Evolutionary conservation across 1,140 invertebrate species (phyloP), one percentile per base, ranked within the genome.

Genomic region (Brachionus koreanus): DNA sequence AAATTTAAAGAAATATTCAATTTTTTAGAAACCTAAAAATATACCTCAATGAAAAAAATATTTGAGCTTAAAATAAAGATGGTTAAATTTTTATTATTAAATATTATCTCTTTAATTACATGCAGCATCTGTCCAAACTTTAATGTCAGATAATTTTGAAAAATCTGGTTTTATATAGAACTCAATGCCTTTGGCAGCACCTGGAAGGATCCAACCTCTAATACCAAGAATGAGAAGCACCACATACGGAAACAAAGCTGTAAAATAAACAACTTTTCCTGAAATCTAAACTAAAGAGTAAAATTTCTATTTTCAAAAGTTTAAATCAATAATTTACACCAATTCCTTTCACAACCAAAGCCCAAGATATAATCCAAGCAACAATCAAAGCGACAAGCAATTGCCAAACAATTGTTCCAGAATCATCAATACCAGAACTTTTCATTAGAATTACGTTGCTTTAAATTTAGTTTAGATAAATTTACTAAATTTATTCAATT

Each of bases 161-260:
- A 84, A 84, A 74, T 84, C 83, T 5, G 84, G 84, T 76, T 86
- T 84, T n/a, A 87, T 69, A 79, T 87, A 88, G 35, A 35, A 82
- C 7, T 72, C 46, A n/a, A 82, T 82, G n/a, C 82, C 82, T 46
- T 69, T 42, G 91, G 16, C 16, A 1, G 83, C 79, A 13, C 83
- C 84, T 16, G 75, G 94, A 35, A 98, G 88, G 0, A 95, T 97
- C 19, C 98, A 92, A 82, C 94, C 95, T 87, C 95, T 91, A 83
- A 97, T 93, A 10, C 98, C 89, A 61, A 98, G 89, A 83, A 97
- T 92, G 6, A 94, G 94, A 16, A 98, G 87, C 57, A 98, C 89
- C 52, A 97, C 92, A 86, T 98, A 98, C 0, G 96, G 96, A 88
- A 98, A 98, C 0, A 97, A 89, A 0, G 95, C 94, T 3, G 96